Evolutionary conservation across 2,797 vertebrate genomes (phyloP).

Genomic region (Clamator glandarius): DNA sequence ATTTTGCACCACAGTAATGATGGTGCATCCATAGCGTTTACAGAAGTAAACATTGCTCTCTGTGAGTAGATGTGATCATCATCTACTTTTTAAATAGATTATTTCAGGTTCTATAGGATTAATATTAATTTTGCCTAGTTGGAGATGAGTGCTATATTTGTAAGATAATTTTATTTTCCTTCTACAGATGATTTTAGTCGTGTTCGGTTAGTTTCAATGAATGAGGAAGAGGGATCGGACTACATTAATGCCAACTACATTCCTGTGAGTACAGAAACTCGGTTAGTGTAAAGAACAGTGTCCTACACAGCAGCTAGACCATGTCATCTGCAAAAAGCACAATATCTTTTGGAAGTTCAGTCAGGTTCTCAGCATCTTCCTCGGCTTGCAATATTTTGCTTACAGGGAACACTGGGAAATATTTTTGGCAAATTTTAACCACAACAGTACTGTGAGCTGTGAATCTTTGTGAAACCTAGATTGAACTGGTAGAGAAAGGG

Average conservation of each 20-base stretch:
- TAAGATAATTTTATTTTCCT: not conserved
- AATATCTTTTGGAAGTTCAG: not conserved
- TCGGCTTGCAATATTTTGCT: not conserved
- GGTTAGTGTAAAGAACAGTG: not conserved
- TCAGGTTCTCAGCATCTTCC: not conserved
- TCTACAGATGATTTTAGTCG: slow-evolving; percentile 93
- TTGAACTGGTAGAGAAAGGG: not conserved
- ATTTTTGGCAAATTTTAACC: not conserved
- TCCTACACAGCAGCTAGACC: not conserved
- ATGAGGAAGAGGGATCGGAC: slow-evolving; percentile 92
- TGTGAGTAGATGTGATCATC: not conserved
- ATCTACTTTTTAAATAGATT: not conserved
- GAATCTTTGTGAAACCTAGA: not conserved
- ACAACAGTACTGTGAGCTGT: not conserved
- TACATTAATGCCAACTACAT: slow-evolving; percentile 99
- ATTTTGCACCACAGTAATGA: not conserved
- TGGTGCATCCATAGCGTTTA: not conserved
- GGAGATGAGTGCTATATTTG: not conserved
- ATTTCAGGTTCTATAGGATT: not conserved
- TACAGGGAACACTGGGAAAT: no score
- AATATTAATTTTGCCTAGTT: not conserved
- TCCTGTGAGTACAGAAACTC: slow-evolving; percentile 83
- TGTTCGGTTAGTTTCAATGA: slow-evolving; percentile 89
- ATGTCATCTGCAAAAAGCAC: not conserved
- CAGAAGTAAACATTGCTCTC: not conserved